A percentile compares a stretch with the other conserved stretches of the same genome.
phyloP scores from a whole-genome alignment of 2,888 invertebrate species.

The Ochropleura plecta region DNA sequence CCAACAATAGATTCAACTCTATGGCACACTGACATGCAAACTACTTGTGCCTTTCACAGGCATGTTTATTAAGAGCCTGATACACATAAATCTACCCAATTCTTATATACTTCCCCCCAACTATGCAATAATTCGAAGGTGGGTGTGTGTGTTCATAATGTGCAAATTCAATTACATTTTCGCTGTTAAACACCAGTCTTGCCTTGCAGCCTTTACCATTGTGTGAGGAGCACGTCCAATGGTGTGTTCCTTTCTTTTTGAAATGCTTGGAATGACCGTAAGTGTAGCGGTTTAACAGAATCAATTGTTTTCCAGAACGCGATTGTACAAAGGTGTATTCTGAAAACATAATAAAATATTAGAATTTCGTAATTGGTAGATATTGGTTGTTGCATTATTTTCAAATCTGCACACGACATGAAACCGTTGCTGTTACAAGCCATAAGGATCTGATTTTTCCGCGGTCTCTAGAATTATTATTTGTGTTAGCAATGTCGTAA shows the following conservation, averaged over 20 bases:
- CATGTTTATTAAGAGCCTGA: neutral
- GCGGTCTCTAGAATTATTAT: neutral
- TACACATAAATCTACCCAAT: neutral
- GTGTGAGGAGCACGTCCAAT: slow-evolving; percentile 53
- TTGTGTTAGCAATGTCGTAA: neutral
- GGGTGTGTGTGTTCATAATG: slow-evolving; percentile 35
- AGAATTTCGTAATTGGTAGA: neutral
- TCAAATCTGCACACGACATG: neutral
- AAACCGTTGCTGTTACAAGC: neutral
- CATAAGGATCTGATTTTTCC: neutral
- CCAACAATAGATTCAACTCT: neutral
- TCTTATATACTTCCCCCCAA: slow-evolving; percentile 2
- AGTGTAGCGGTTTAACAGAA: slow-evolving; percentile 30
- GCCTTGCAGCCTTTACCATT: slow-evolving; percentile 41
- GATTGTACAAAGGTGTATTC: slow-evolving; percentile 24
- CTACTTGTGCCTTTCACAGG: neutral
- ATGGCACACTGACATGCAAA: neutral
- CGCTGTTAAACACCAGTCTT: slow-evolving; percentile 27
- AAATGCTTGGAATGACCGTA: slow-evolving; percentile 6
- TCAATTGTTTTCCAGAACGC: slow-evolving; percentile 27
- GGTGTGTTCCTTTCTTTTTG: slow-evolving; percentile 30
- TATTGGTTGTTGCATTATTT: neutral
- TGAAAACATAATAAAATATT: slow-evolving; percentile 29
- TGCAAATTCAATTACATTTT: slow-evolving; percentile 13
- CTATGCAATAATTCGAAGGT: slow-evolving; percentile 2